Percentiles rank a stretch among this genome's conserved stretches.
Evolutionary conservation across 2,797 vertebrate species (phyloP).

Genomic region (Necrosyrtes monachus): DNA sequence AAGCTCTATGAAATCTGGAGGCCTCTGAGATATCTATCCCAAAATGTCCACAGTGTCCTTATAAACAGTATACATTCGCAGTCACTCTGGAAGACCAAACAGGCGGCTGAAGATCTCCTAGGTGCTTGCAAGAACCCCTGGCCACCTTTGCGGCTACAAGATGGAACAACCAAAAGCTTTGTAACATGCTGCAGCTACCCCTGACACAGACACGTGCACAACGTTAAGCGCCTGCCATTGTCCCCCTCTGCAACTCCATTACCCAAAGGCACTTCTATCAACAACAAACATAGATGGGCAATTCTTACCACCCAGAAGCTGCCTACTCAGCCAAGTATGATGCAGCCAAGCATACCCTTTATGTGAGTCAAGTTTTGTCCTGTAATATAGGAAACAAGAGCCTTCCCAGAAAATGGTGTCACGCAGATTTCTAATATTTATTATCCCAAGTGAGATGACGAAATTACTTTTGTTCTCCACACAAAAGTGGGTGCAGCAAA

Average conservation of each 20-base stretch:
- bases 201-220: accelerated
- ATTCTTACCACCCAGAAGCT: not conserved
- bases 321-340: not conserved
- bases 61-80: not conserved
- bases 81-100: not conserved
- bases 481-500: slow-evolving; percentile 38
- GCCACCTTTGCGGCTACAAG: not conserved
- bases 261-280: not conserved
- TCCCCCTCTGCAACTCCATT: not conserved
- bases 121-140: not conserved
- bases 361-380: not conserved
- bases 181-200: not conserved
- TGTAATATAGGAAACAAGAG: not conserved
- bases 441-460: slow-evolving; percentile 31
- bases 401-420: not conserved
- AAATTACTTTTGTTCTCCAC: slow-evolving; percentile 38
- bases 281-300: not conserved
- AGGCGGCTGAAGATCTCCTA: not conserved
- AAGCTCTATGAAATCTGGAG: not conserved
- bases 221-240: not conserved
- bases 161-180: not conserved
- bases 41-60: not conserved
- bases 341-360: not conserved
- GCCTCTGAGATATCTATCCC: not conserved
- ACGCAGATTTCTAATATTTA: slow-evolving; percentile 24